Evolutionary conservation across 1,140 invertebrate species (phyloP), one percentile per base, ranked within the genome.

Genomic region (Neelides sp.): DNA sequence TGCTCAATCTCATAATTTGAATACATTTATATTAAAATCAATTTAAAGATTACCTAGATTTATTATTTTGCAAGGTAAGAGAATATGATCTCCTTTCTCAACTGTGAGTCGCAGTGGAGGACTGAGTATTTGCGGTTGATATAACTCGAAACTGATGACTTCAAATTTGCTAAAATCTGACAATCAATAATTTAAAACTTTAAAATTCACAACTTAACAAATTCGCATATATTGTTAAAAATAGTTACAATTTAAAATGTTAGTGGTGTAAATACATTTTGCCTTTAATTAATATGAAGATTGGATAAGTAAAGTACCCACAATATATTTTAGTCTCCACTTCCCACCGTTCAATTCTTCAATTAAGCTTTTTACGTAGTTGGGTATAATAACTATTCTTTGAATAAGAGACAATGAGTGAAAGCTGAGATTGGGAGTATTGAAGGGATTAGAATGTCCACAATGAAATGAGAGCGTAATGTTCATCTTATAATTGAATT

Each of bases 21-120:
- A 8, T 39, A 27, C 10, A 24, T 39, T n/a, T 22, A 10, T 4
- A 39, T n/a, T n/a, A 37, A 26, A 37, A 22, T 37, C n/a, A 43
- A 36, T 39, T 22, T 13, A 27, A 32, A 12, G 50, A 67, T 71
- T 68, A 70, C 74, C 73, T 20, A 69, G 55, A 54, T 73, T 71
- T 37, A 75, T 69, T 39, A 77, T 67, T 64, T 79, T 76, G 64
- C 83, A 86, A 0, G 83, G 82, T 44, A 86, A 62, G 20, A 80
- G 58, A 1, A 85, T 79, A 0, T 77, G 80, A 48, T 82, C 77
- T 63, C 55, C 55, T 10, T n/a, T 26, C 27, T 50, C 34, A n/a
- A 54, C 55, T n/a, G 34, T 37, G 12, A 58, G 35, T 32, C 40
- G 48, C 7, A 48, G 13, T 19, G 27, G 26, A 8, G 55, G 55